Percentiles rank a stretch among this genome's conserved stretches.
Evolutionary conservation across 53 echinoderm and acorn worm genomes (phyloP).

Genomic region (Patiria pectinifera): DNA sequence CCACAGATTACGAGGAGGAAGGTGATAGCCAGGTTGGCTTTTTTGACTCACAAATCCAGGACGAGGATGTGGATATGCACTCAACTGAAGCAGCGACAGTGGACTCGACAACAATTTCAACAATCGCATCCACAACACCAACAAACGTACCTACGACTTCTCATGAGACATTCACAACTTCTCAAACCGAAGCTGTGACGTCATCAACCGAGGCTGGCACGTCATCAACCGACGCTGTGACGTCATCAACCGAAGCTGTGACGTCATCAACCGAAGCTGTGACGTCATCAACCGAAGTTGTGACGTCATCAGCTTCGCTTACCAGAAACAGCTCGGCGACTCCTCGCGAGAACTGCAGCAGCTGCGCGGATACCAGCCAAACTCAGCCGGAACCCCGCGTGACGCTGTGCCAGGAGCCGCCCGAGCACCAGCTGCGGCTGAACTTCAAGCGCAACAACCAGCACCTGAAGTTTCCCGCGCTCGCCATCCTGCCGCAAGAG

Average conservation of each 20-base stretch:
- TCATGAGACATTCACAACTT: too few species aligned
- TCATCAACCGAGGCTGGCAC: not conserved
- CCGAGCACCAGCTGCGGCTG: slow-evolving; percentile 21
- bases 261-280: not conserved
- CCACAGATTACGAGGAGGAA: not conserved
- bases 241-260: not conserved
- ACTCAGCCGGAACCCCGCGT: not conserved
- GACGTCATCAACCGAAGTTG: not conserved
- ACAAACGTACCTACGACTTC: not conserved
- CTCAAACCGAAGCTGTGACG: not conserved
- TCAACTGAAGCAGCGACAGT: not conserved
- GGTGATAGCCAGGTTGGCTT: not conserved
- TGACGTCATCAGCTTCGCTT: not conserved
- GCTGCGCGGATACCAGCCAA: not conserved
- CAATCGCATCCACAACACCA: not conserved
- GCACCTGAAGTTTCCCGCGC: slow-evolving; percentile 53
- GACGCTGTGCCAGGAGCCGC: slow-evolving; percentile 8
- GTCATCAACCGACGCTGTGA: not conserved
- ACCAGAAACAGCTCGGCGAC: not conserved
- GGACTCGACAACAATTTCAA: not conserved
- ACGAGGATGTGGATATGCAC: not conserved
- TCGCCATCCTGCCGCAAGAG: slow-evolving; percentile 46
- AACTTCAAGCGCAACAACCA: slow-evolving; percentile 36
- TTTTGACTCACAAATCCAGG: slow-evolving; percentile 1
- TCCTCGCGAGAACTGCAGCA: not conserved